These are phyloP conservation scores for Drosophila biarmipes DNA, from an alignment of 1,140 invertebrate genomes.

Conservation along the genomic window DNA sequence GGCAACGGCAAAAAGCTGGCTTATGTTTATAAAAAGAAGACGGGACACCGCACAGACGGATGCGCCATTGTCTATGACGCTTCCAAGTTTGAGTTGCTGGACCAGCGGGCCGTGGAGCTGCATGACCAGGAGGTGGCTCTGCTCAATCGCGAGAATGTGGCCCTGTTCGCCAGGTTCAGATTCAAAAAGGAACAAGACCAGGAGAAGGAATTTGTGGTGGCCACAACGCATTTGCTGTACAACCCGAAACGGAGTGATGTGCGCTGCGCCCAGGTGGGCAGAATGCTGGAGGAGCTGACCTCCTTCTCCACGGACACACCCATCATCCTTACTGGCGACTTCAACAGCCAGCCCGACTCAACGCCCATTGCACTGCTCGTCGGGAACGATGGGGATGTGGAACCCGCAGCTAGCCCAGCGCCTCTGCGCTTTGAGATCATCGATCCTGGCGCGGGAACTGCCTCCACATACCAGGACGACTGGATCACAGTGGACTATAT, in stretches of 20 bases:
- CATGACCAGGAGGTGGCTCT: conserved; percentile 60
- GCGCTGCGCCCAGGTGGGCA: conserved; percentile 92
- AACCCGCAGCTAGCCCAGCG: too few relatives aligned
- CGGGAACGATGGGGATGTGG: neutral
- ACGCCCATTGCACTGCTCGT: conserved; percentile 86
- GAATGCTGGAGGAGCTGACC: conserved; percentile 93
- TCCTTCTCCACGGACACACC: conserved; percentile 88
- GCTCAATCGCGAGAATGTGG: conserved; percentile 95
- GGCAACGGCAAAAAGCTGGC: conserved; percentile 84
- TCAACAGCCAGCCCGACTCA: conserved; percentile 92
- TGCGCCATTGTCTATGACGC: conserved; percentile 93
- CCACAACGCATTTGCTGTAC: conserved; percentile 97
- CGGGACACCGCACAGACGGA: conserved; percentile 89
- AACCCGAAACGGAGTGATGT: conserved; percentile 95
- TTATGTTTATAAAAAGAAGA: conserved; percentile 90
- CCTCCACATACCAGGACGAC: conserved; percentile 89
- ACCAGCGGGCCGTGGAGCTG: conserved; percentile 88
- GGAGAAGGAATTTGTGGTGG: conserved; percentile 88
- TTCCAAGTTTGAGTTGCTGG: conserved; percentile 87
- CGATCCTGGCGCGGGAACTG: conserved; percentile 84
- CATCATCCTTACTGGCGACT: conserved; percentile 94
- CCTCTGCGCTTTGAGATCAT: conserved; percentile 52
- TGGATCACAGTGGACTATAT: conserved; percentile 94
- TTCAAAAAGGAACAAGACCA: conserved; percentile 84
- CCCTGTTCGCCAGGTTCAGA: conserved; percentile 90